These are phyloP conservation scores for Pecten maximus DNA, from an alignment of 2,888 invertebrate species.

Conservation along the genomic window DNA sequence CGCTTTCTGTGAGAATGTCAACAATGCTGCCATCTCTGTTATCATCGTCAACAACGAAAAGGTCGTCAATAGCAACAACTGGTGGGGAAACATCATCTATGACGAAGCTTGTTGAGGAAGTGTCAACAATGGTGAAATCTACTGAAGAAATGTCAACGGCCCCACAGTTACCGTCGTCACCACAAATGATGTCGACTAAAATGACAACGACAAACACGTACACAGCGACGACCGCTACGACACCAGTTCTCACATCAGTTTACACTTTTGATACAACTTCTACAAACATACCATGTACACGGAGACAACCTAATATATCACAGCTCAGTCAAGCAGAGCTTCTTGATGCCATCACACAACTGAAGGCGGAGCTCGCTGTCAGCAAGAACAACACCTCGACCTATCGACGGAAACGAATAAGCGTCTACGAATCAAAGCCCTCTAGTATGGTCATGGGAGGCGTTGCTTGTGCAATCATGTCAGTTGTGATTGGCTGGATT, in stretches of 20 bases:
- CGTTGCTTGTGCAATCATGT: background rate
- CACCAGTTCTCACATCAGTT: too few relatives aligned
- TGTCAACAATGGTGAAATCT: too few relatives aligned
- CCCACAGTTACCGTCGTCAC: background rate
- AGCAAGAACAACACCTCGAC: background rate
- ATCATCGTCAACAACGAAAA: too few relatives aligned
- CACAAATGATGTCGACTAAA: too few relatives aligned
- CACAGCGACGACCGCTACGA: too few relatives aligned
- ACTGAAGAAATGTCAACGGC: background rate
- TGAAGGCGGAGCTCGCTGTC: background rate
- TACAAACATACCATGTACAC: background rate
- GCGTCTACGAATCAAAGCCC: background rate
- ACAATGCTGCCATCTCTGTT: too few relatives aligned
- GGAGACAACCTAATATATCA: background rate
- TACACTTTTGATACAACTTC: too few relatives aligned
- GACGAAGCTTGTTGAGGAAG: too few relatives aligned
- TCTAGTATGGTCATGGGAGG: background rate
- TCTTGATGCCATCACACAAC: background rate
- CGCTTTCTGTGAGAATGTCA: too few relatives aligned
- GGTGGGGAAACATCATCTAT: too few relatives aligned
- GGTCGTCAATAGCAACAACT: too few relatives aligned
- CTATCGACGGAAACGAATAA: background rate
- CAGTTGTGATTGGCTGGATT: background rate
- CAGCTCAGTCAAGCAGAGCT: background rate
- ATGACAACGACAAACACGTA: too few relatives aligned